Conservation (phyloP, 2,797 vertebrate species). For the Etheostoma nigrum region DNA sequence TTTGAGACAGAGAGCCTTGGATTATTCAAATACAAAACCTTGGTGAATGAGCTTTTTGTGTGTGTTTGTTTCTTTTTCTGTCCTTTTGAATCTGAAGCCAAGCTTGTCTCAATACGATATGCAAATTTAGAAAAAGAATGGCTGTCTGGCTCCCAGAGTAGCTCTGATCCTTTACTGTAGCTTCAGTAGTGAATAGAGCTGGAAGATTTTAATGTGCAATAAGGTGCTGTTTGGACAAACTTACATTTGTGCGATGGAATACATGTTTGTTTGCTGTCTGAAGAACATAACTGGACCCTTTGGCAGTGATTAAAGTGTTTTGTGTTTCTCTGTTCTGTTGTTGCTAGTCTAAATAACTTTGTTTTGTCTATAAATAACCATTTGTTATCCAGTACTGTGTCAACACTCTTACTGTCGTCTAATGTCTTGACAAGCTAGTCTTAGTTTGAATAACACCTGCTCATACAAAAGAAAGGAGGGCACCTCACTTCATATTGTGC, state of each 20-base stretch:
- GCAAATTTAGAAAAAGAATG: slow-evolving; percentile 79
- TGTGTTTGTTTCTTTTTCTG: slow-evolving; percentile 77
- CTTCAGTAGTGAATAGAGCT: slow-evolving; percentile 58
- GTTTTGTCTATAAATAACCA: slow-evolving; percentile 60
- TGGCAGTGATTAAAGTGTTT: slow-evolving; percentile 61
- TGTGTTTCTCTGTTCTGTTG: slow-evolving; percentile 52
- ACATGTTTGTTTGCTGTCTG: slow-evolving; percentile 57
- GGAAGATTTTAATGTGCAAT: slow-evolving; percentile 64
- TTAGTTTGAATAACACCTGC: slow-evolving; percentile 62
- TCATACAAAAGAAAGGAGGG: slow-evolving; percentile 53
- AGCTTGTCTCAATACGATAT: slow-evolving; percentile 79
- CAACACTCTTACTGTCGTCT: slow-evolving; percentile 45
- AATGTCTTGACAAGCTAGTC: slow-evolving; percentile 54
- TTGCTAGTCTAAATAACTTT: slow-evolving; percentile 50
- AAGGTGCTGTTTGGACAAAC: slow-evolving; percentile 70
- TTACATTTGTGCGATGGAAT: slow-evolving; percentile 42
- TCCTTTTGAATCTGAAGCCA: slow-evolving; percentile 78
- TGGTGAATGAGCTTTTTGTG: slow-evolving; percentile 74
- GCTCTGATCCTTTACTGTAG: slow-evolving; percentile 72
- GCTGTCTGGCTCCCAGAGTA: slow-evolving; percentile 77
- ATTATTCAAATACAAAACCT: slow-evolving; percentile 82
- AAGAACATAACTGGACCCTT: slow-evolving; percentile 60
- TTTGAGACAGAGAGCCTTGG: slow-evolving; percentile 70
- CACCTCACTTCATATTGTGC: slow-evolving; percentile 45
- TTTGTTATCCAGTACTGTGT: slow-evolving; percentile 47